Percentiles rank a stretch among this genome's conserved stretches.
phyloP scores from a whole-genome alignment of 1,140 invertebrate species.

The Caerostris extrusa region DNA sequence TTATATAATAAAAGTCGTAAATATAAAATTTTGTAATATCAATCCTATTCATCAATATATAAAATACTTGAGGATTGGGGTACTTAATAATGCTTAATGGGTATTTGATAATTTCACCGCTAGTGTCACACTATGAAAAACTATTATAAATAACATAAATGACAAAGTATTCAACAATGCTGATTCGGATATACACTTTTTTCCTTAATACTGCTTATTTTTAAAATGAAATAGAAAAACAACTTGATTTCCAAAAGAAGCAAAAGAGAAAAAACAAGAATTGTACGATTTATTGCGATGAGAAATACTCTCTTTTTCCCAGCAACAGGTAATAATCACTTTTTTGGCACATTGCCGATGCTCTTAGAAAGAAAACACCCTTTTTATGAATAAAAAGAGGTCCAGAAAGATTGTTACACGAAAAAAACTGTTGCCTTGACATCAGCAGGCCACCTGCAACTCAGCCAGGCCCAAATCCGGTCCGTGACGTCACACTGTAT shows the following conservation, averaged over 20 bases:
- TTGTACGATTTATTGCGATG: background rate
- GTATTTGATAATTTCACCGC: no score
- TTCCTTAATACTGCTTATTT: no score
- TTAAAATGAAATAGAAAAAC: background rate
- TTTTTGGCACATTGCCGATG: background rate
- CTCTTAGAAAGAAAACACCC: conserved; percentile 44
- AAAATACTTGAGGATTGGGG: no score
- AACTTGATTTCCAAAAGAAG: background rate
- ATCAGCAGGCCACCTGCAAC: conserved; percentile 58
- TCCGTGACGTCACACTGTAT: conserved; percentile 36
- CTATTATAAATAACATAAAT: no score
- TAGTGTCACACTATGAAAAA: no score
- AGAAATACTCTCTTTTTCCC: background rate
- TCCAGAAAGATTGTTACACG: conserved; percentile 5
- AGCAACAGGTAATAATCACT: conserved; percentile 46
- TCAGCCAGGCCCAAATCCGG: conserved; percentile 67
- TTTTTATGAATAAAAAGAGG: conserved; percentile 25
- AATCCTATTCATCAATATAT: no score
- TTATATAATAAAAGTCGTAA: no score
- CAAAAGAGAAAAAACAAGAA: background rate
- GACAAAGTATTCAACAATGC: no score
- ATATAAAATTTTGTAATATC: no score
- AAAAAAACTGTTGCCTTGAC: conserved; percentile 54
- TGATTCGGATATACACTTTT: no score
- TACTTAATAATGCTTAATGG: no score